Evolutionary conservation across 2,888 invertebrate species (phyloP).

Genomic region (Diachrysia chrysitis): DNA sequence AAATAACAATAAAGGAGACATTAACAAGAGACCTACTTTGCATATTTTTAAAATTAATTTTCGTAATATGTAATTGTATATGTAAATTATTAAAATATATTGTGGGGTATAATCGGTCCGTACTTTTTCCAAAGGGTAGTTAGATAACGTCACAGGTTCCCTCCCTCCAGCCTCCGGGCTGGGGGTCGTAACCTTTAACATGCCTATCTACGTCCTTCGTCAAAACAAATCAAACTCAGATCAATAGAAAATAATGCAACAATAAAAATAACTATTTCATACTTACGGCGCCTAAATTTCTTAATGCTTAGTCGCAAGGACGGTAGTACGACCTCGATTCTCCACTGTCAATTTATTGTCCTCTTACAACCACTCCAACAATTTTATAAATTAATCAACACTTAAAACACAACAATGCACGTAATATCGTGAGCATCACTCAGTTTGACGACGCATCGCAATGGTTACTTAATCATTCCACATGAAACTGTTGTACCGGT

Average conservation of each 20-base stretch:
- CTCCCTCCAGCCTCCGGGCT: slow-evolving; percentile 66
- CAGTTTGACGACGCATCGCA: slow-evolving; percentile 49
- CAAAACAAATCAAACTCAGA: slow-evolving; percentile 75
- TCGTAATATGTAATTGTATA: background rate
- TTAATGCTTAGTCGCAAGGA: slow-evolving; percentile 43
- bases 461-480: slow-evolving; percentile 84
- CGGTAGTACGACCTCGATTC: slow-evolving; percentile 30
- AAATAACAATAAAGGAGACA: background rate
- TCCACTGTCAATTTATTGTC: slow-evolving; percentile 43
- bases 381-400: slow-evolving; percentile 51
- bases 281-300: slow-evolving; percentile 57
- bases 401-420: slow-evolving; percentile 51
- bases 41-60: background rate
- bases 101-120: slow-evolving; percentile 19
- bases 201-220: slow-evolving; percentile 66
- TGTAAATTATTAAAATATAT: slow-evolving; percentile 25
- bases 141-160: slow-evolving; percentile 75
- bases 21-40: background rate
- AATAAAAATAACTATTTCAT: slow-evolving; percentile 34
- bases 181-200: slow-evolving; percentile 83
- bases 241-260: slow-evolving; percentile 65
- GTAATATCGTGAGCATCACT: slow-evolving; percentile 48
- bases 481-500: slow-evolving; percentile 70
- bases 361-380: slow-evolving; percentile 16
- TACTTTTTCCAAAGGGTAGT: slow-evolving; percentile 64